These are phyloP conservation scores for Poeciliopsis infans DNA, from an alignment of 2,797 vertebrate species.

Conservation along the genomic window DNA sequence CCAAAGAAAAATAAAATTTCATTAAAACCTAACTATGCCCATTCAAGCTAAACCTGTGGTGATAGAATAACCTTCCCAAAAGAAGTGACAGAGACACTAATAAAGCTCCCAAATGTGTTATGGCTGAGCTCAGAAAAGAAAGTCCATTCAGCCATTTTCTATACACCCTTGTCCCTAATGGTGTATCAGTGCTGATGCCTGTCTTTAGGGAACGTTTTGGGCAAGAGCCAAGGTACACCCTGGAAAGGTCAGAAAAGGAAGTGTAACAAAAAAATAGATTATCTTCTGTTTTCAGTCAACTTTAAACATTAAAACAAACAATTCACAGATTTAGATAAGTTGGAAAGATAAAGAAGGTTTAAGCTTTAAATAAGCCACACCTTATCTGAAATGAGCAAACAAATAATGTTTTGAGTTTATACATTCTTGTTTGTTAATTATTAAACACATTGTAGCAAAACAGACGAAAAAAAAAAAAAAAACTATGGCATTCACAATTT, in stretches of 20 bases:
- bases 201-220: too few species aligned
- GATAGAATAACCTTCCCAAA: neutral
- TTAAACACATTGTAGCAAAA: neutral
- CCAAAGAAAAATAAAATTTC: neutral
- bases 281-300: neutral
- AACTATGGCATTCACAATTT: slow-evolving; percentile 15
- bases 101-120: neutral
- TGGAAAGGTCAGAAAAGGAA: neutral
- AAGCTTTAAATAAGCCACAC: slow-evolving; percentile 19
- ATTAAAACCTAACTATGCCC: neutral
- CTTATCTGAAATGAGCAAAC: slow-evolving; percentile 20
- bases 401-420: slow-evolving; percentile 1
- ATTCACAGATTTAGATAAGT: slow-evolving; percentile 21
- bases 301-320: neutral
- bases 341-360: slow-evolving; percentile 34
- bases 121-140: neutral
- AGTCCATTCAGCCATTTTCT: neutral
- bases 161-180: too few species aligned
- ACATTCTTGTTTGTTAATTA: slow-evolving; percentile 3
- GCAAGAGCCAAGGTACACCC: too few species aligned
- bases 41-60: neutral
- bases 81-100: neutral
- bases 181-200: too few species aligned
- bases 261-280: neutral
- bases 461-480: neutral